phyloP scores from a whole-genome alignment of 2,797 vertebrate genomes.

The Tauraco hartlaubi region DNA sequence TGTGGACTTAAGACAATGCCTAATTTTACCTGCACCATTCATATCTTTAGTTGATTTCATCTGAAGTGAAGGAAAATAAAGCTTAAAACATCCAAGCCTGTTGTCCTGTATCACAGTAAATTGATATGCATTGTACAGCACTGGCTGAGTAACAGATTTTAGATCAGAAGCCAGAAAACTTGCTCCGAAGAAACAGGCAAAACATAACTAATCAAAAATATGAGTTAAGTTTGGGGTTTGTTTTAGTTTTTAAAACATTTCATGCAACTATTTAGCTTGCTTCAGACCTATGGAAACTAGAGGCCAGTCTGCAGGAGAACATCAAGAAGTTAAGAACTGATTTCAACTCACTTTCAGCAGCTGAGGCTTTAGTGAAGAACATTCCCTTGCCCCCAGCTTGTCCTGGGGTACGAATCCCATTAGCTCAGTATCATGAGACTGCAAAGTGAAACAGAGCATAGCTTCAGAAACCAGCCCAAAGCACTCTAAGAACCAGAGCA shows the following conservation, averaged over 20 bases:
- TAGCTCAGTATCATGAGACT: not conserved
- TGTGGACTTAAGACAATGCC: rapidly evolving
- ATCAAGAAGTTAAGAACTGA: not conserved
- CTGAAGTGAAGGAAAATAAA: not conserved
- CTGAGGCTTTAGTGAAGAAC: rapidly evolving
- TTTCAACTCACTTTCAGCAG: not conserved
- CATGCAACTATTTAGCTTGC: not conserved
- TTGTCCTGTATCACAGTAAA: not conserved
- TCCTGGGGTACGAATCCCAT: not conserved
- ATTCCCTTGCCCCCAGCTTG: not conserved
- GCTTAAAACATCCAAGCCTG: not conserved
- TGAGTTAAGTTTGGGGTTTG: rapidly evolving
- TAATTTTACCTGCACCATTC: not conserved
- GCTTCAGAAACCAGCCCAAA: not conserved
- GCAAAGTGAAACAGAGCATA: not conserved
- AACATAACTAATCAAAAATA: not conserved
- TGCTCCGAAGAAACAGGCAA: not conserved
- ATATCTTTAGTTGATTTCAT: not conserved
- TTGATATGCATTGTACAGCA: not conserved
- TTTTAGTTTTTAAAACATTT: not conserved
- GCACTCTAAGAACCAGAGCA: not conserved
- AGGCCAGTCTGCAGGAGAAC: not conserved
- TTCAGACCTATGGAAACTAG: not conserved
- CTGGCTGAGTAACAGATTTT: not conserved
- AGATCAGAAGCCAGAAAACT: not conserved